Conservation (phyloP, 2,113 vertebrate genomes). For the Hypomesus transpacificus region DNA sequence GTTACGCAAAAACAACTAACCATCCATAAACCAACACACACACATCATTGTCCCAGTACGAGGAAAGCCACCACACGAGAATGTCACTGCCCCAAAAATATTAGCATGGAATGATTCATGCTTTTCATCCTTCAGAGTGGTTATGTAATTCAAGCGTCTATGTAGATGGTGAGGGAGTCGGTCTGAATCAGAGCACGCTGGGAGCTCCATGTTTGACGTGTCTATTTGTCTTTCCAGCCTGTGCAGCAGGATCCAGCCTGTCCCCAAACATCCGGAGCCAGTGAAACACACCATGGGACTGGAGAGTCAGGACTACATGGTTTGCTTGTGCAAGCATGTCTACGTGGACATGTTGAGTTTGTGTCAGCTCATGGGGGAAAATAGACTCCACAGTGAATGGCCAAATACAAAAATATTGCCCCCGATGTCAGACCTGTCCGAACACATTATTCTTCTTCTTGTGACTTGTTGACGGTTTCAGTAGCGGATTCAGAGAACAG, state of each 20-base stretch:
- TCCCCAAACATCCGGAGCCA: conserved; percentile 50
- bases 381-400: conserved; percentile 54
- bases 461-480: conserved; percentile 50
- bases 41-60: conserved; percentile 21
- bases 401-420: conserved; percentile 61
- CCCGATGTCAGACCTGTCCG: conserved; percentile 48
- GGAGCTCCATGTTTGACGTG: conserved; percentile 58
- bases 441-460: conserved; percentile 45
- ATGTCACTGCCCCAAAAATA: conserved; percentile 27
- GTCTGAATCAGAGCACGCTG: conserved; percentile 50
- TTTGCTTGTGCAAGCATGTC: conserved; percentile 60
- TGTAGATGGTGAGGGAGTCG: conserved; percentile 33
- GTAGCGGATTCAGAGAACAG: conserved; percentile 29
- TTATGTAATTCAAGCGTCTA: conserved; percentile 59
- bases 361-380: conserved; percentile 49
- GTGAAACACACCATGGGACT: conserved; percentile 45
- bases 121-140: conserved; percentile 34
- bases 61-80: conserved; percentile 15
- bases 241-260: conserved; percentile 20
- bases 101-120: conserved; percentile 50
- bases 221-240: conserved; percentile 57
- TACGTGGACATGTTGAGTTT: conserved; percentile 16
- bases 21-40: conserved; percentile 23
- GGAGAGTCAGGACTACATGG: conserved; percentile 58
- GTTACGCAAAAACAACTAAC: conserved; percentile 18